Evolutionary conservation across 2,797 vertebrate genomes (phyloP), one percentile per base, ranked within the genome.

Genomic region (Sylvia borin): DNA sequence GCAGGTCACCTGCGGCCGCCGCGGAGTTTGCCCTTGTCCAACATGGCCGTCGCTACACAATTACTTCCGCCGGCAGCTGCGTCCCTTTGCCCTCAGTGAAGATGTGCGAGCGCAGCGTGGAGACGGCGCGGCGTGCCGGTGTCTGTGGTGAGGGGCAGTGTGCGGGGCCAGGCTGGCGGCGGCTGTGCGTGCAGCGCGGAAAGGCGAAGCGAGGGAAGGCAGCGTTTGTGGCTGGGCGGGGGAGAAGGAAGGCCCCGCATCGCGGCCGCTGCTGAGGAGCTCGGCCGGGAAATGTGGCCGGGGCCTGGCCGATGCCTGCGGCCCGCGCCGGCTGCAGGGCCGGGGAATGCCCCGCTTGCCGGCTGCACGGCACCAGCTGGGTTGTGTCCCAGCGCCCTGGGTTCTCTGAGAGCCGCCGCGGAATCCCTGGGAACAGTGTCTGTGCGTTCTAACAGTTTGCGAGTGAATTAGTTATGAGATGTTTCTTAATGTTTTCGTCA

Each of bases 71-170:
- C 22, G 29, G 24, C 3, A 13, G 50, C 3, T 55, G 58, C 21
- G 22, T 4, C 6, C 1, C 1, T 4, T 7, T 32, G 73, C 73
- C 88, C 32, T 64, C 10, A 75, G 10, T 10, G 16, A 78, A 45
- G 19, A 93, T 92, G 95, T 88, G 38, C 4, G 34, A 34, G 4
- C 2, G 11, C 32, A 7, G 45, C 0, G 2, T 3, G 18, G 1
- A 1, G 6, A 0, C 7, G 10, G 22, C 0, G 17, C 0, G 0
- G 4, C 0, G 17, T 9, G 1, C 4, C 0, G 3, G 38, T 1
- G 26, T 13, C 8, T 21, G 47, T 4, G 43, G 47, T 87, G 47
- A 78, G 58, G 27, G 13, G 5, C 3, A 2, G 31, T 10, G 27
- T 8, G 32, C 4, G 16, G n/a, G 19, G 40, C 19, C 4, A 53